phyloP scores from a whole-genome alignment of 2,888 invertebrate genomes.

The Gastracanthus pulcherrimus region DNA sequence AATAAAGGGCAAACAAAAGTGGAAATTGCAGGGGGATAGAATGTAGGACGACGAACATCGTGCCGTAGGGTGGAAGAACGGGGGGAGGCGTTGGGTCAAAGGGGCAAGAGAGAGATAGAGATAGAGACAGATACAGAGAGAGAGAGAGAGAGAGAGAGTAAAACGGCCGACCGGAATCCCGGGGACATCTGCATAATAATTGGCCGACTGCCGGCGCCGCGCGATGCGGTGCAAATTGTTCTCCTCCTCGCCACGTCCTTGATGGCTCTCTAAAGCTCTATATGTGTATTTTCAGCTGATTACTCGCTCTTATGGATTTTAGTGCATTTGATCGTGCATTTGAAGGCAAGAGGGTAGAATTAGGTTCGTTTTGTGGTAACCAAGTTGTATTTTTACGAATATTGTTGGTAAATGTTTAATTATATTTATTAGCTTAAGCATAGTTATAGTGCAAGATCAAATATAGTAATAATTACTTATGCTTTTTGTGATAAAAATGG shows the following conservation, averaged over 20 bases:
- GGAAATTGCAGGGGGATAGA: not conserved
- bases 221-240: conserved; percentile 18
- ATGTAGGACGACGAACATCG: conserved; percentile 6
- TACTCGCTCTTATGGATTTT: not conserved
- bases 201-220: not conserved
- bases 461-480: no score
- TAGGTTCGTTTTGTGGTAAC: no score
- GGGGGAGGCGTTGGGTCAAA: no score
- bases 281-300: not conserved
- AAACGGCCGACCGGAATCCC: conserved; percentile 13
- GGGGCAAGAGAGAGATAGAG: not conserved
- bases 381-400: no score
- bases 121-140: not conserved
- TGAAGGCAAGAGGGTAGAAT: no score
- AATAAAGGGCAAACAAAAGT: conserved; percentile 5
- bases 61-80: no score
- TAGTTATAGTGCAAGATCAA: no score
- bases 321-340: no score
- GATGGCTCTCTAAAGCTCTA: not conserved
- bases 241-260: not conserved
- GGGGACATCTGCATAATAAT: conserved; percentile 14
- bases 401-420: no score
- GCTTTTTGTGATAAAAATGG: no score
- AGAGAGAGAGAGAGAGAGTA: not conserved
- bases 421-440: no score